These are phyloP conservation scores for Paratrypauchen microcephalus DNA, from an alignment of 2,797 vertebrate species.

Conservation along the genomic window DNA sequence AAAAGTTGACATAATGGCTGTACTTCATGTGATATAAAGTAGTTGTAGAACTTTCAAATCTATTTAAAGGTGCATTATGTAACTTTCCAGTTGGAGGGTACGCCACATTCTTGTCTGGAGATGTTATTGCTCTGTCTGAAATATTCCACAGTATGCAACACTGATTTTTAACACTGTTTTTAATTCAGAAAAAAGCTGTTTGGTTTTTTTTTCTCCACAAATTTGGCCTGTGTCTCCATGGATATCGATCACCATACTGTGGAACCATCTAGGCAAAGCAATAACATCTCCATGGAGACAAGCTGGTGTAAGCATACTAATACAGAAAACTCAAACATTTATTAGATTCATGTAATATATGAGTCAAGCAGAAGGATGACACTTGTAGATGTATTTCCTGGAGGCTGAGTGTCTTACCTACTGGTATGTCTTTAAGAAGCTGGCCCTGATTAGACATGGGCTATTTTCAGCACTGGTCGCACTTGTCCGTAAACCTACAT, in stretches of 20 bases:
- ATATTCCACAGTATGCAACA: too few species aligned
- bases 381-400: not conserved
- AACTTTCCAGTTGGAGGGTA: not conserved
- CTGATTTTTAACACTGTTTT: too few species aligned
- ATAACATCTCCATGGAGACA: not conserved
- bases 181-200: too few species aligned
- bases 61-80: not conserved
- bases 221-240: too few species aligned
- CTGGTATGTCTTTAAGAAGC: constrained; percentile 35
- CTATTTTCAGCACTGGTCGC: constrained; percentile 33
- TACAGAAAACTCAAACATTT: not conserved
- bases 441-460: constrained; percentile 41
- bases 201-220: too few species aligned
- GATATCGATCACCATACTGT: too few species aligned
- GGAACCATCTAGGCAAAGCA: too few species aligned
- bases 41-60: not conserved
- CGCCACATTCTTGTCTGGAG: too few species aligned
- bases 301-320: not conserved
- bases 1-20: not conserved
- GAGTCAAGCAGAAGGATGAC: not conserved
- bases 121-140: too few species aligned
- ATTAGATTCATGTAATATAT: not conserved
- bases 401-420: constrained; percentile 13
- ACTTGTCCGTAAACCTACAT: constrained; percentile 30
- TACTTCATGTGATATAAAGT: not conserved